Conservation (phyloP, 1,140 invertebrate genomes). For the Aphidius ervi region DNA sequence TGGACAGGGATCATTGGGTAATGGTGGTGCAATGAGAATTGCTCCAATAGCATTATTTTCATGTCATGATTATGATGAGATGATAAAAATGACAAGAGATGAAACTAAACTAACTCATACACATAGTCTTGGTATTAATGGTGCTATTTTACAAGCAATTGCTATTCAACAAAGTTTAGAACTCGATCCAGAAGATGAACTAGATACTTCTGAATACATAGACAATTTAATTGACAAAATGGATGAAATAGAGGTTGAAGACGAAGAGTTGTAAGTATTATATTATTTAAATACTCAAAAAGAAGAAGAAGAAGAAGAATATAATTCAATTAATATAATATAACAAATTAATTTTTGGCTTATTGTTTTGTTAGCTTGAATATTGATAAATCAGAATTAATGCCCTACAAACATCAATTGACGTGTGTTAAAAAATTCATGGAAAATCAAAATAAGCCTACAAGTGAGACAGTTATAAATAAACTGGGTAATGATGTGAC, state of each 20-base stretch:
- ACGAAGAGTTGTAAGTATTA: slow-evolving; percentile 42
- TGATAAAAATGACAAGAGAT: slow-evolving; percentile 54
- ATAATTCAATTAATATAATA: background rate
- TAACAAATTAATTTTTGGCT: slow-evolving; percentile 8
- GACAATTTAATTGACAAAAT: slow-evolving; percentile 60
- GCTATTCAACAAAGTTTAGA: slow-evolving; percentile 58
- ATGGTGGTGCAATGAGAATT: slow-evolving; percentile 75
- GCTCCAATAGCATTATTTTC: slow-evolving; percentile 67
- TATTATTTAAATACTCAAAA: slow-evolving; percentile 7
- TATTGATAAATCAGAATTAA: slow-evolving; percentile 27
- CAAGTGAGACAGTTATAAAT: slow-evolving; percentile 54
- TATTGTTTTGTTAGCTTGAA: slow-evolving; percentile 33
- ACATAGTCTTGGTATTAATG: slow-evolving; percentile 62
- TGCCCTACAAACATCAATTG: slow-evolving; percentile 55
- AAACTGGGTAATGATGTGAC: slow-evolving; percentile 61
- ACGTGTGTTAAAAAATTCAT: slow-evolving; percentile 49
- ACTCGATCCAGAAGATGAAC: slow-evolving; percentile 45
- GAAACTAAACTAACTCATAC: slow-evolving; percentile 66
- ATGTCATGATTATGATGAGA: slow-evolving; percentile 51
- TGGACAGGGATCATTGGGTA: slow-evolving; percentile 71
- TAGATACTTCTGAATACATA: slow-evolving; percentile 55
- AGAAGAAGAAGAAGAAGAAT: background rate
- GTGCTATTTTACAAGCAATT: slow-evolving; percentile 62
- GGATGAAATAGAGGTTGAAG: slow-evolving; percentile 56
- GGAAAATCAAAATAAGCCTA: slow-evolving; percentile 40